These are phyloP conservation scores for Antechinus flavipes DNA, from an alignment of 2,113 vertebrate species.

Conservation along the genomic window DNA sequence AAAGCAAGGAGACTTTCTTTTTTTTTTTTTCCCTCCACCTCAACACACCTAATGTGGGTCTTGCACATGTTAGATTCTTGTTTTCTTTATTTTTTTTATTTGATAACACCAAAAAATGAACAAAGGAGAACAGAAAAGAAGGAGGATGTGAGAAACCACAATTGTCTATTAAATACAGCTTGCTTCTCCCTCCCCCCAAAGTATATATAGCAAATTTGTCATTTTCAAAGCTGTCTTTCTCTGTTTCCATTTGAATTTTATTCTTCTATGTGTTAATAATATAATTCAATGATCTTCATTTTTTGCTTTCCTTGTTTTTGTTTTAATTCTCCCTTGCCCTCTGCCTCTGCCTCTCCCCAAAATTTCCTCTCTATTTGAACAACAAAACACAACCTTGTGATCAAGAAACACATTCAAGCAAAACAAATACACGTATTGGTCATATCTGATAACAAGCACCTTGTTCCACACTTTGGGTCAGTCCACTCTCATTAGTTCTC, in stretches of 20 bases:
- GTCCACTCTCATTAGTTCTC: background rate
- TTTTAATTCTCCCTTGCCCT: no score
- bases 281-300: background rate
- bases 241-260: background rate
- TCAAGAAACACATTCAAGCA: background rate
- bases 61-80: background rate
- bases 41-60: background rate
- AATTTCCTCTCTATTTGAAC: background rate
- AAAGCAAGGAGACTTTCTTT: background rate
- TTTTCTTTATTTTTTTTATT: background rate
- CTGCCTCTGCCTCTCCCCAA: background rate
- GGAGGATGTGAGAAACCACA: background rate
- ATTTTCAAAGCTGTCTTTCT: background rate
- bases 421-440: background rate
- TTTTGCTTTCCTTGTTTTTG: background rate
- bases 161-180: background rate
- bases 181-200: background rate
- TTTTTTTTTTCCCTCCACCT: background rate
- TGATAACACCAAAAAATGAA: background rate
- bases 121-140: background rate
- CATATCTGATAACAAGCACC: background rate
- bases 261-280: background rate
- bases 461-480: background rate
- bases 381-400: background rate
- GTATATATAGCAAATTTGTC: background rate